A percentile compares a stretch with the other conserved stretches of the same genome.
phyloP scores from a whole-genome alignment of 2,797 vertebrate genomes.

The Oreochromis grahami region DNA sequence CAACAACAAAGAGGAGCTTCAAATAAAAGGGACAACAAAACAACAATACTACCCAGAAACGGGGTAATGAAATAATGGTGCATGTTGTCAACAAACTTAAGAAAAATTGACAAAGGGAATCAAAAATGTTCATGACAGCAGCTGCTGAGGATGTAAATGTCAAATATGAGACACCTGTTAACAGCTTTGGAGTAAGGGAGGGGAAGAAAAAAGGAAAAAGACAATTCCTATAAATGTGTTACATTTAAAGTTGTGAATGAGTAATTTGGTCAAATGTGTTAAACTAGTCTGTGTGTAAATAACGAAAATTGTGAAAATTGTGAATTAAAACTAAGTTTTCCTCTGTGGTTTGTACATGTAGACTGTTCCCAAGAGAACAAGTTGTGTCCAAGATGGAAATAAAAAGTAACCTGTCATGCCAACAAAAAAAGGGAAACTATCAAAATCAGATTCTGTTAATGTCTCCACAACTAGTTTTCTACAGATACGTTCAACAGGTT shows the following conservation, averaged over 20 bases:
- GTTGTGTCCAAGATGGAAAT: neutral
- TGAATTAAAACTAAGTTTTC: neutral
- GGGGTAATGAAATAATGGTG: conserved; percentile 45
- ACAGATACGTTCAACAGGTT: conserved; percentile 11
- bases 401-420: neutral
- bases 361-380: neutral
- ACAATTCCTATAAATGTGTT: neutral
- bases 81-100: neutral
- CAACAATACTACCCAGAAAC: conserved; percentile 41
- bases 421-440: neutral
- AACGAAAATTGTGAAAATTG: neutral
- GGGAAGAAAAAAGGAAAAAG: neutral
- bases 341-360: neutral
- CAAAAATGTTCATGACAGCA: conserved; percentile 40
- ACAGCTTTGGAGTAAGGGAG: neutral
- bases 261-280: conserved; percentile 16
- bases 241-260: conserved; percentile 11
- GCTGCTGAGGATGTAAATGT: conserved; percentile 31
- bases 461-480: conserved; percentile 26
- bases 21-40: conserved; percentile 37
- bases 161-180: neutral
- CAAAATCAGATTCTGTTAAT: conserved; percentile 13
- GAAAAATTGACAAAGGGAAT: conserved; percentile 17
- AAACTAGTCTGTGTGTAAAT: neutral
- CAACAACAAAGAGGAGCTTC: conserved; percentile 43